Conservation (phyloP, 2,888 invertebrate species). For the Nephrotoma guestfalica region DNA sequence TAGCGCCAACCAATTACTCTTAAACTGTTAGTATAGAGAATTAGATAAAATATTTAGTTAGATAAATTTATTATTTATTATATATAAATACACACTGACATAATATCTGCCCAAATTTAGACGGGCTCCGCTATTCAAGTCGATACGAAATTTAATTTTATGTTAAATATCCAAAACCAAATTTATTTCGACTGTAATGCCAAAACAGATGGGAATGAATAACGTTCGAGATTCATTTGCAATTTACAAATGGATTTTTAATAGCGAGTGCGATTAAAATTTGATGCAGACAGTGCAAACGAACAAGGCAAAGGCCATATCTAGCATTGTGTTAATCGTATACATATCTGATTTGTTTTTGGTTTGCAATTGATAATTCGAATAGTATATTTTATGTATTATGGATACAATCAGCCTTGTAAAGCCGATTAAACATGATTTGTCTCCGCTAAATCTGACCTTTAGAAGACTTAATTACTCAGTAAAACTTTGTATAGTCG, state of each 20-base stretch:
- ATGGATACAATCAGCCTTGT: too few species aligned
- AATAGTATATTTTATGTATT: too few species aligned
- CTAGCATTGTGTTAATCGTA: too few species aligned
- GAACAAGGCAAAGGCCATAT: neutral
- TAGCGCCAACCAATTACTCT: neutral
- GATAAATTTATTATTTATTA: neutral
- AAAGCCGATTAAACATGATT: too few species aligned
- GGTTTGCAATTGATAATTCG: too few species aligned
- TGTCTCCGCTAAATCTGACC: too few species aligned
- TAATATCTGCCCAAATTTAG: neutral
- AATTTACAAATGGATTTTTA: neutral
- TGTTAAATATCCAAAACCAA: neutral
- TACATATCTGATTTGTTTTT: too few species aligned
- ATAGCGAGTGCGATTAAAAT: neutral
- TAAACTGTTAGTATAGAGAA: neutral
- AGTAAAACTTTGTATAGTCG: too few species aligned
- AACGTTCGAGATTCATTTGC: neutral
- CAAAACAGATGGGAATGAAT: neutral
- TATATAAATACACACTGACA: neutral
- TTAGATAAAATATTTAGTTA: neutral
- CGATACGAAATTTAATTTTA: neutral
- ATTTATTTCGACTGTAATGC: neutral
- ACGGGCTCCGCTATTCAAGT: neutral
- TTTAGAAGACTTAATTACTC: too few species aligned
- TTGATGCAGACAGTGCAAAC: neutral